These are phyloP conservation scores for Babyrousa celebensis DNA, from an alignment of 2,797 vertebrate species.

Conservation along the genomic window DNA sequence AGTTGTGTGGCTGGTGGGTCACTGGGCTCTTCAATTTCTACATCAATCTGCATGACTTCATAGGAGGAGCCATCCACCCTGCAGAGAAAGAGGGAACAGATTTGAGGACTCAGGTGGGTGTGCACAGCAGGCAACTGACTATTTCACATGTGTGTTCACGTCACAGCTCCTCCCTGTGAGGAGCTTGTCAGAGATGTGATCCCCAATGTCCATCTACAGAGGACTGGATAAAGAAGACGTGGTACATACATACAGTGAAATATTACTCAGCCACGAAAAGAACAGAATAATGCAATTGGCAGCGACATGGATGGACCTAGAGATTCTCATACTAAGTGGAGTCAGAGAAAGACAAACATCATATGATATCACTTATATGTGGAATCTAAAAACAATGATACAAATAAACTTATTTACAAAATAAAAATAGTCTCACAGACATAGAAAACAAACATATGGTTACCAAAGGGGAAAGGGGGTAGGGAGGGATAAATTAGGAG, in stretches of 20 bases:
- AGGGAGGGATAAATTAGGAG: neutral
- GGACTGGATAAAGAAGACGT: neutral
- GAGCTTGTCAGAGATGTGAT: rapidly evolving
- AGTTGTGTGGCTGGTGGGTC: slow-evolving; percentile 94
- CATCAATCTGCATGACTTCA: slow-evolving; percentile 97
- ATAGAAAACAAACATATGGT: neutral
- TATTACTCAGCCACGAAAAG: neutral
- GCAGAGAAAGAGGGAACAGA: slow-evolving; percentile 51
- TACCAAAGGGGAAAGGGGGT: neutral
- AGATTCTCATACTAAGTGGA: neutral
- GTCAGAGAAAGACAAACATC: neutral
- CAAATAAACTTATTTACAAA: neutral
- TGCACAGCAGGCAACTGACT: rapidly evolving
- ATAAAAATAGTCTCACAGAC: neutral
- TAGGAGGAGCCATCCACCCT: slow-evolving; percentile 86
- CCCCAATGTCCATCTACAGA: neutral
- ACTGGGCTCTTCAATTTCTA: slow-evolving; percentile 94
- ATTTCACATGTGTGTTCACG: rapidly evolving
- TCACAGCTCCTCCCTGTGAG: rapidly evolving
- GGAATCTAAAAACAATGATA: neutral
- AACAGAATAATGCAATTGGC: neutral
- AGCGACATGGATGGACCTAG: neutral
- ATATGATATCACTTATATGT: neutral
- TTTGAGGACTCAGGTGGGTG: neutral
- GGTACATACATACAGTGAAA: neutral